Evolutionary conservation across 2,888 invertebrate species (phyloP).

Genomic region (Meloe dianella): DNA sequence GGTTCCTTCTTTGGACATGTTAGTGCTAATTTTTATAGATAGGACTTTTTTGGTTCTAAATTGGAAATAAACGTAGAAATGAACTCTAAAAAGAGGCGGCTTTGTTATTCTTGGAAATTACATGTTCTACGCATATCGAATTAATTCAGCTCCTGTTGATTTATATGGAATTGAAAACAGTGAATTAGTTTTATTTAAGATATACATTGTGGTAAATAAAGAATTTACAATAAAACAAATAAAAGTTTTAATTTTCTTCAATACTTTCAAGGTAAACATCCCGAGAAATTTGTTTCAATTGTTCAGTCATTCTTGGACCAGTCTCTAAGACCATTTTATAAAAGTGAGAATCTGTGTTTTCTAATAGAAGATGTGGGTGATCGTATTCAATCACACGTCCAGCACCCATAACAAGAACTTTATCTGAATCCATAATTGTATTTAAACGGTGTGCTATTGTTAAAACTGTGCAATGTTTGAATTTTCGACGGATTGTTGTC

Average conservation of each 20-base stretch:
- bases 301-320: constrained; percentile 59
- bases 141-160: too few relatives aligned
- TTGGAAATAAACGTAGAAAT: too few relatives aligned
- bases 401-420: constrained; percentile 80
- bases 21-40: too few relatives aligned
- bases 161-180: too few relatives aligned
- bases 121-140: too few relatives aligned
- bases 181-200: too few relatives aligned
- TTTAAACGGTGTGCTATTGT: constrained; percentile 76
- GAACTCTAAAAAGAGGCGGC: too few relatives aligned
- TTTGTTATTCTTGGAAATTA: too few relatives aligned
- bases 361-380: constrained; percentile 72
- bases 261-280: background rate
- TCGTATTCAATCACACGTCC: constrained; percentile 77
- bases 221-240: background rate
- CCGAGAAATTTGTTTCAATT: constrained; percentile 48
- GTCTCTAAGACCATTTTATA: constrained; percentile 72
- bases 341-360: constrained; percentile 66
- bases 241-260: background rate
- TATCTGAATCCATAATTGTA: constrained; percentile 71
- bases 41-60: too few relatives aligned
- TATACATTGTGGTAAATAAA: too few relatives aligned
- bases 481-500: constrained; percentile 74
- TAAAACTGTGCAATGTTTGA: constrained; percentile 77
- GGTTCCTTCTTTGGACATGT: too few relatives aligned